phyloP scores from a whole-genome alignment of 2,888 invertebrate species.

The Dioctria linearis region DNA sequence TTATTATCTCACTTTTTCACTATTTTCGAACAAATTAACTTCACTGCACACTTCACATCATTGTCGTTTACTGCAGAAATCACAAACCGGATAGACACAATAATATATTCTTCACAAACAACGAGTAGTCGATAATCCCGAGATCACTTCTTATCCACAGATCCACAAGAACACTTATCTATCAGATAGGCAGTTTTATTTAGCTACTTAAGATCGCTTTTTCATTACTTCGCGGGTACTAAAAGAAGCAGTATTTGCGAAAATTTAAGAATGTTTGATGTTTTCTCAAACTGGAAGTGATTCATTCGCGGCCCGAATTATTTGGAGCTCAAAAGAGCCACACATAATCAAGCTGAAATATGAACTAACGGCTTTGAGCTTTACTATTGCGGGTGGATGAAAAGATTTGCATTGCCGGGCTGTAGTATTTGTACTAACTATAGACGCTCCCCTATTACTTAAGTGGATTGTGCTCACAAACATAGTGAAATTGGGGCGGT shows the following conservation, averaged over 20 bases:
- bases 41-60: conserved; percentile 1
- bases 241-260: not conserved
- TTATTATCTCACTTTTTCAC: too few relatives aligned
- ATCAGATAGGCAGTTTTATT: not conserved
- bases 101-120: conserved; percentile 3
- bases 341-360: conserved; percentile 14
- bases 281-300: conserved; percentile 41
- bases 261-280: conserved; percentile 11
- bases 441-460: conserved; percentile 41
- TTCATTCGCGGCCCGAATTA: conserved; percentile 31
- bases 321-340: conserved; percentile 31
- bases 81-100: conserved; percentile 34
- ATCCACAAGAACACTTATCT: not conserved
- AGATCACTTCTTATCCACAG: conserved; percentile 1
- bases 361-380: conserved; percentile 9
- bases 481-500: conserved; percentile 47
- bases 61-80: not conserved
- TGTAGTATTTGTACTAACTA: conserved; percentile 42
- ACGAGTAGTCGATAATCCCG: not conserved
- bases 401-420: conserved; percentile 21
- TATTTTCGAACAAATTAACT: not conserved
- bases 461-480: conserved; percentile 46
- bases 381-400: conserved; percentile 34
- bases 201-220: not conserved
- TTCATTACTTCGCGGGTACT: not conserved